A percentile compares a stretch with the other conserved stretches of the same genome.
Conservation (phyloP, 1,140 invertebrate genomes). For the Samia ricini region DNA sequence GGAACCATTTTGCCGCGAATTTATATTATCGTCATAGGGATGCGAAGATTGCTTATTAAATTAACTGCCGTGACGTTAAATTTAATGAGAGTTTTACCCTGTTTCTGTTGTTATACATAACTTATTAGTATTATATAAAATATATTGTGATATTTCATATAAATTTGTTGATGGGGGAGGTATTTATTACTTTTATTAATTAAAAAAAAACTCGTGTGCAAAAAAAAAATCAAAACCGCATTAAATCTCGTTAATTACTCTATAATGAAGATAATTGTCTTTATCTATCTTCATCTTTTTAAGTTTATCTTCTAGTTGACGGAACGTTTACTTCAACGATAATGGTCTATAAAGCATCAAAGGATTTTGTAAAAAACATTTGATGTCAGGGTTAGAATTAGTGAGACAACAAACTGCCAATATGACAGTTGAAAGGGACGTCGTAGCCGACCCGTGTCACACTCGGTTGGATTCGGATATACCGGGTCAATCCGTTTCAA, state of each 20-base stretch:
- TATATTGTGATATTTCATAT: background rate
- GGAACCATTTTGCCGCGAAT: constrained; percentile 36
- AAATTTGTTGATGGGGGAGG: background rate
- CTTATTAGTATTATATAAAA: background rate
- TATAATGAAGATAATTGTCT: too few relatives aligned
- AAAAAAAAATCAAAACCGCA: background rate
- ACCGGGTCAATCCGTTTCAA: constrained; percentile 3
- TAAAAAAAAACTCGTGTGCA: background rate
- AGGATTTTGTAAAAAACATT: constrained; percentile 3
- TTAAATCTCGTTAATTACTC: too few relatives aligned
- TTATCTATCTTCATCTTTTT: too few relatives aligned
- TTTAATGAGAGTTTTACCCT: constrained; percentile 14
- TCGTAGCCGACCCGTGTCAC: constrained; percentile 23
- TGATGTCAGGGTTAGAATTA: constrained; percentile 14
- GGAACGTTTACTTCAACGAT: too few relatives aligned
- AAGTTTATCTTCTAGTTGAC: too few relatives aligned
- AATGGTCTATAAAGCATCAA: background rate
- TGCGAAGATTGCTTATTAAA: constrained; percentile 24
- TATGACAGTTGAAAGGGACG: constrained; percentile 21
- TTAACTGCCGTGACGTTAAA: constrained; percentile 24
- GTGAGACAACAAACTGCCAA: constrained; percentile 11
- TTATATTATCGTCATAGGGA: constrained; percentile 31
- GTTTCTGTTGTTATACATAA: background rate
- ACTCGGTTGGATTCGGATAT: constrained; percentile 16
- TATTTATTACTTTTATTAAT: background rate